Percentiles rank a stretch among this genome's conserved stretches.
Conservation (phyloP, 2,113 vertebrate species). For the Indicator maculatus region DNA sequence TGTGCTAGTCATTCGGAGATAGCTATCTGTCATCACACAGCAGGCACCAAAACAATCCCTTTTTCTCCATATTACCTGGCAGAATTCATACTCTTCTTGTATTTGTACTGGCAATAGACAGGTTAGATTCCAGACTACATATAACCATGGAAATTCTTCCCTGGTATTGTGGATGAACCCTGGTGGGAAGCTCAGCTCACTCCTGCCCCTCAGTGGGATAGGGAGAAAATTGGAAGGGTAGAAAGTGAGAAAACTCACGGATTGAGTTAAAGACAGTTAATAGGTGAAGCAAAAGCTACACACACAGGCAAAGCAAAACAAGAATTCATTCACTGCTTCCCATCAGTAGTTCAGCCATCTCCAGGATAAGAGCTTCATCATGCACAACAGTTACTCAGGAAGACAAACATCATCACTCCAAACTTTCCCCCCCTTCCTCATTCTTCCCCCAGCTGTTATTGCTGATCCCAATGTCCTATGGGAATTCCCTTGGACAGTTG, state of each 20-base stretch:
- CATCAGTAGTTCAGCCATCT: neutral
- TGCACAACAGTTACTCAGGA: rapidly evolving
- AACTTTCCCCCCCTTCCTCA: rapidly evolving
- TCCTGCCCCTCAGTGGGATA: neutral
- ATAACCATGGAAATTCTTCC: neutral
- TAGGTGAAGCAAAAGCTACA: neutral
- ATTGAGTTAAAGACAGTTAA: neutral
- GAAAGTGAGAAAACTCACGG: neutral
- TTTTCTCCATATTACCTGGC: neutral
- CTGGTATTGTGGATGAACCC: neutral
- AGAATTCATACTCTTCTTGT: neutral
- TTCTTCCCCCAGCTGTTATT: neutral
- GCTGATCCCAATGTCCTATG: neutral
- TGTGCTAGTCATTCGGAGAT: neutral
- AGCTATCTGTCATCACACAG: neutral
- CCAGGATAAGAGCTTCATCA: neutral
- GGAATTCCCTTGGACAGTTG: neutral
- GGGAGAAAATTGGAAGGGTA: neutral
- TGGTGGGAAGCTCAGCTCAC: neutral
- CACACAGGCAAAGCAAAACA: neutral
- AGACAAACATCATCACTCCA: neutral
- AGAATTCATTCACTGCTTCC: neutral
- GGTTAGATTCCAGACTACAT: neutral
- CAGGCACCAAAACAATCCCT: neutral
- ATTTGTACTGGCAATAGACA: neutral